These are phyloP conservation scores for Phaedon cochleariae DNA, from an alignment of 2,888 invertebrate species.

Conservation along the genomic window DNA sequence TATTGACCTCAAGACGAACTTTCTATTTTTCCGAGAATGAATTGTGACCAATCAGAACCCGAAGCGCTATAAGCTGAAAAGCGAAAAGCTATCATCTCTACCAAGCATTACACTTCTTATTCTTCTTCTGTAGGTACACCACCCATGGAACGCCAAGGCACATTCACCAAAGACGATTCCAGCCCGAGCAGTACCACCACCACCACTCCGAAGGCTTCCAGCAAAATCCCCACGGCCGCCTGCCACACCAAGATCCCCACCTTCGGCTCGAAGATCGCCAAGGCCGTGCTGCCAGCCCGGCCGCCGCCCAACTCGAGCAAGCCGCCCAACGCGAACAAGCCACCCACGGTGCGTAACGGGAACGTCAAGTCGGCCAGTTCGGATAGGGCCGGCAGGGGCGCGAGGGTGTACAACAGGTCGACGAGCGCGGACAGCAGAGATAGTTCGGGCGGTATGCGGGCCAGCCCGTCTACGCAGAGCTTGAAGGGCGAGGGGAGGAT, in stretches of 20 bases:
- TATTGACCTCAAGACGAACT: no score
- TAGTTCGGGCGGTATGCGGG: constrained; percentile 58
- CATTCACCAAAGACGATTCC: constrained; percentile 87
- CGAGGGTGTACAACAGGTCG: constrained; percentile 54
- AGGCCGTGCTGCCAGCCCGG: constrained; percentile 46
- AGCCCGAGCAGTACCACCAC: constrained; percentile 48
- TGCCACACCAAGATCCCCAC: constrained; percentile 40
- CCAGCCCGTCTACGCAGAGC: constrained; percentile 67
- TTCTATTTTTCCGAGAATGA: no score
- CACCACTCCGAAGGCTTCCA: constrained; percentile 50
- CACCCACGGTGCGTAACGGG: constrained; percentile 48
- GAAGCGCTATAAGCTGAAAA: no score
- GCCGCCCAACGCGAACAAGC: constrained; percentile 39
- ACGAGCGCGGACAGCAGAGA: constrained; percentile 60
- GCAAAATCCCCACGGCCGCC: constrained; percentile 42
- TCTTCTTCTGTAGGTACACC: constrained; percentile 53
- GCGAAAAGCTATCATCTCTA: no score
- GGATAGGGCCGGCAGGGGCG: constrained; percentile 47
- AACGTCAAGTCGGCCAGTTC: constrained; percentile 53
- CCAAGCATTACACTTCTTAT: no score
- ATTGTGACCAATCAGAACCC: no score
- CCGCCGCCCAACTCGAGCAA: no score
- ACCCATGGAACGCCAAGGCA: constrained; percentile 83
- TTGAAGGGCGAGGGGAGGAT: constrained; percentile 62
- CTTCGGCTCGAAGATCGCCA: constrained; percentile 50